phyloP scores from a whole-genome alignment of 2,888 invertebrate species.

The Lutraria lutraria region DNA sequence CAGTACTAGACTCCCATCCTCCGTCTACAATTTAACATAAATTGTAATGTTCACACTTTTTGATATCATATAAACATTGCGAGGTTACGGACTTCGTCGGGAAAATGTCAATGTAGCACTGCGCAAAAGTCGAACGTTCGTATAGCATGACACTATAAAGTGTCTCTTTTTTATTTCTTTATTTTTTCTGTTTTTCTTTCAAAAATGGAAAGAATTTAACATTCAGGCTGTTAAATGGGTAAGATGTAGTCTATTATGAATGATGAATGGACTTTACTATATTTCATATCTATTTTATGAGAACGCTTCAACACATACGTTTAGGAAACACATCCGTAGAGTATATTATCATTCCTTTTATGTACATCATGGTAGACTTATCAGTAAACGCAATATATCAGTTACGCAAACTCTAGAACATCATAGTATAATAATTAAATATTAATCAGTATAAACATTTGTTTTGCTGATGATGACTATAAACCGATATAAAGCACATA shows the following conservation, averaged over 20 bases:
- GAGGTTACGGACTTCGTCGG: not conserved
- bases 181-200: no score
- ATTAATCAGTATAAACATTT: not conserved
- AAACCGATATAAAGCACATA: no score
- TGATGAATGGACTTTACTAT: not conserved
- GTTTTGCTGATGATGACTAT: not conserved
- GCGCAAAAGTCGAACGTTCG: not conserved
- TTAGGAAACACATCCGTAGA: constrained; percentile 3
- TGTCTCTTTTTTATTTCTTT: not conserved
- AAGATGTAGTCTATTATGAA: constrained; percentile 17
- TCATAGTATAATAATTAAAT: not conserved
- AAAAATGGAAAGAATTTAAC: not conserved
- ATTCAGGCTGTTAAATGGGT: not conserved
- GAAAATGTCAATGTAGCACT: not conserved
- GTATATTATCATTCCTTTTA: not conserved
- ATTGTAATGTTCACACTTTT: not conserved
- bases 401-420: not conserved
- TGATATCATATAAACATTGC: not conserved
- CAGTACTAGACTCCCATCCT: no score
- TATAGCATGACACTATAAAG: not conserved
- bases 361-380: not conserved
- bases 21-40: not conserved
- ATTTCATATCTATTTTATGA: not conserved
- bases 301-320: not conserved
- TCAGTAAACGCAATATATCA: not conserved